Conservation (phyloP, 2,797 vertebrate genomes). For the Poeciliopsis turneri region DNA sequence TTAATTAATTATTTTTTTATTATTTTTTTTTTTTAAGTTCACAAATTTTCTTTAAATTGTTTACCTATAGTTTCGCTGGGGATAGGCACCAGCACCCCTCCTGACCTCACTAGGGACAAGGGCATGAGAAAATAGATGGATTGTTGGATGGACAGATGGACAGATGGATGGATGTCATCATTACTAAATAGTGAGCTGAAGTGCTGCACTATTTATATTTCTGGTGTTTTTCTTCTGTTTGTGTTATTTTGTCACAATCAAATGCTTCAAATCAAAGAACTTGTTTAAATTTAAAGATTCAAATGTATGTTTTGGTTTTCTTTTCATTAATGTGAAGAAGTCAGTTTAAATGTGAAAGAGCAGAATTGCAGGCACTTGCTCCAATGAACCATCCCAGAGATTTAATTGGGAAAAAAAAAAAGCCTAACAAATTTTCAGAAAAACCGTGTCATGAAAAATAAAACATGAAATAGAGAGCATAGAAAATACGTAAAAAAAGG, state of each 20-base stretch:
- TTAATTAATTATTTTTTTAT: background rate
- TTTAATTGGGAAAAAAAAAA: no score
- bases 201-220: background rate
- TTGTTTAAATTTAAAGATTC: background rate
- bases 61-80: background rate
- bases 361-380: background rate
- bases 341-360: background rate
- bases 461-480: background rate
- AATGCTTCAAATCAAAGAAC: background rate
- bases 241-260: background rate
- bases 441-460: background rate
- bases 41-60: background rate
- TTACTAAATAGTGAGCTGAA: background rate
- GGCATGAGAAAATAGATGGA: no score
- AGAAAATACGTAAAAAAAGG: background rate
- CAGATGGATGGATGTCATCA: no score
- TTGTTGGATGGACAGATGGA: no score
- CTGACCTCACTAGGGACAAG: no score
- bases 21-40: background rate
- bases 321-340: background rate
- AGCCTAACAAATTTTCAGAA: background rate
- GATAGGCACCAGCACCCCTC: no score
- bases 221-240: background rate
- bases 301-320: background rate
- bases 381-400: no score